Evolutionary conservation across 2,888 invertebrate genomes (phyloP).

Genomic region (Alviniconcha strummeri): DNA sequence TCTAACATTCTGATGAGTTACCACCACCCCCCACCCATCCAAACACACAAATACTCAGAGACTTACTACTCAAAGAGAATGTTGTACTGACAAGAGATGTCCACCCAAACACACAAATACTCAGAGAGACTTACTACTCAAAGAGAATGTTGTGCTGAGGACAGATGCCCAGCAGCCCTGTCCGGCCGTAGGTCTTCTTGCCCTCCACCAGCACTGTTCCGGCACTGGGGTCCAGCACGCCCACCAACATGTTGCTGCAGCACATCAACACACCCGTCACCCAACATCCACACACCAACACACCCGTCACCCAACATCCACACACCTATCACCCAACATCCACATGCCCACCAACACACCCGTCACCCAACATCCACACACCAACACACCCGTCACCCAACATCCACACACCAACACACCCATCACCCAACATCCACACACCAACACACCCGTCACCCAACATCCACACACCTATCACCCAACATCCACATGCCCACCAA

Average conservation of each 20-base stretch:
- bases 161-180: conserved; percentile 71
- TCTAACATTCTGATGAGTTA: too few relatives aligned
- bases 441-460: neutral
- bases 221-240: conserved; percentile 59
- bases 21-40: conserved; percentile 63
- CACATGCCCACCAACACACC: neutral
- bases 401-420: neutral
- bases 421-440: neutral
- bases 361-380: neutral
- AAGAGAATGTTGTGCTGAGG: conserved; percentile 74
- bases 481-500: too few relatives aligned
- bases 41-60: too few relatives aligned
- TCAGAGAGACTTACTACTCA: conserved; percentile 66
- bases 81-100: conserved; percentile 74
- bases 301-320: neutral
- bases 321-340: neutral
- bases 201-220: conserved; percentile 59
- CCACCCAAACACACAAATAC: too few relatives aligned
- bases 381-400: neutral
- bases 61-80: conserved; percentile 73
- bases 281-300: neutral
- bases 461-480: neutral
- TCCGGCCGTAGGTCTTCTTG: conserved; percentile 40
- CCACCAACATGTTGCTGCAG: conserved; percentile 68
- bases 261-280: neutral